phyloP scores from a whole-genome alignment of 2,888 invertebrate species.

The Nysson spinosus region DNA sequence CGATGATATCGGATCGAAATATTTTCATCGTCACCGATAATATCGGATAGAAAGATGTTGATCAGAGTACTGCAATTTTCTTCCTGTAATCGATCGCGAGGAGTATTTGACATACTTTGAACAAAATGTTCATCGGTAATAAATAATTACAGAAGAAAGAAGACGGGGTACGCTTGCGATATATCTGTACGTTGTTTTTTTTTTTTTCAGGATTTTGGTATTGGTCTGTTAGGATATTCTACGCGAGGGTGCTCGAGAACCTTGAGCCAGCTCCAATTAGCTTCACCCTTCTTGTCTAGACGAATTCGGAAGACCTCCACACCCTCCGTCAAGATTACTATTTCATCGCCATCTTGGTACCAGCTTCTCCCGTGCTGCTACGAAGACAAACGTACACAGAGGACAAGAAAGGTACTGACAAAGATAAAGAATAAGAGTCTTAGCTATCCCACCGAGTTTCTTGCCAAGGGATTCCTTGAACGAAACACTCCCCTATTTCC shows the following conservation, averaged over 20 bases:
- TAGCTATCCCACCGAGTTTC: background rate
- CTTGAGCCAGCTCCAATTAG: slow-evolving; percentile 85
- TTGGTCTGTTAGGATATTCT: slow-evolving; percentile 33
- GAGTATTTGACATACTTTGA: no score
- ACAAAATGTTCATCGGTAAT: no score
- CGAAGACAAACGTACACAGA: slow-evolving; percentile 52
- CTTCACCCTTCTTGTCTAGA: slow-evolving; percentile 81
- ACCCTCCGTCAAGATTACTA: slow-evolving; percentile 82
- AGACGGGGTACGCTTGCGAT: slow-evolving; percentile 11
- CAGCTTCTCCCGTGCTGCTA: slow-evolving; percentile 79
- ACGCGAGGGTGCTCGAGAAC: slow-evolving; percentile 71
- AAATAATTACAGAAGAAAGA: no score
- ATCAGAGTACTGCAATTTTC: no score
- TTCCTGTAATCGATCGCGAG: no score
- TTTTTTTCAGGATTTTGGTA: no score
- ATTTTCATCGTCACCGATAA: no score
- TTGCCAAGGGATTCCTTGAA: background rate
- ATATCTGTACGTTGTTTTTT: no score
- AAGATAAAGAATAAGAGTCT: no score
- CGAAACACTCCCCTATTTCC: no score
- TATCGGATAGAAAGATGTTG: no score
- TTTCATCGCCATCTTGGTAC: slow-evolving; percentile 80
- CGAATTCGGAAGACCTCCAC: slow-evolving; percentile 83
- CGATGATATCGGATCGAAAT: no score
- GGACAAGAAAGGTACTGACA: slow-evolving; percentile 26